Evolutionary conservation across 2,888 invertebrate genomes (phyloP).

Genomic region (Pandemis corylana): DNA sequence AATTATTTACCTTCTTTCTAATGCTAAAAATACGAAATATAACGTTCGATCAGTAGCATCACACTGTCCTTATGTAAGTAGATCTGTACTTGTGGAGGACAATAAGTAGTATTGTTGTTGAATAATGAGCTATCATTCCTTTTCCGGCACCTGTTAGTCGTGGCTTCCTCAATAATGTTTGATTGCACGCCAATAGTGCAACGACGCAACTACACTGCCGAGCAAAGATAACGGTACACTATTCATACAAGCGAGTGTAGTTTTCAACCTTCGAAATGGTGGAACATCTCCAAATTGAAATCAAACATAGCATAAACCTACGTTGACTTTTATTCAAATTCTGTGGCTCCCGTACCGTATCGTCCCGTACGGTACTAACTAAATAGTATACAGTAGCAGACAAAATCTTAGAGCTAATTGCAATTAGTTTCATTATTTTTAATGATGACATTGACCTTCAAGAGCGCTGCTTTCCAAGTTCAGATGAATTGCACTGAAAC

Average conservation of each 20-base stretch:
- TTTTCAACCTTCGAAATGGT: no score
- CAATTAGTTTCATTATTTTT: conserved; percentile 1
- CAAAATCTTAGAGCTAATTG: neutral
- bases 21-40: no score
- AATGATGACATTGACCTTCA: neutral
- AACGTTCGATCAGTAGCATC: neutral
- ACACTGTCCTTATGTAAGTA: neutral
- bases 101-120: neutral
- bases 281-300: no score
- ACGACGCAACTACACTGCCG: neutral
- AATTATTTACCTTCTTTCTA: no score
- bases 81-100: neutral
- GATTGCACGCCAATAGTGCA: neutral
- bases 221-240: no score
- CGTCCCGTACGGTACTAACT: no score
- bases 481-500: neutral
- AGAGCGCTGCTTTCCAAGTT: neutral
- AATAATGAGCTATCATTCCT: neutral
- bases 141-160: neutral
- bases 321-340: no score
- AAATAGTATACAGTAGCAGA: no score
- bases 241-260: no score
- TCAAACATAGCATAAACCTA: no score
- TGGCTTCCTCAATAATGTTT: neutral
- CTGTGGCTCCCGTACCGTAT: no score